Percentiles rank a stretch among this genome's conserved stretches.
Evolutionary conservation across 1,140 invertebrate genomes (phyloP).

Genomic region (Heterodera schachtii): DNA sequence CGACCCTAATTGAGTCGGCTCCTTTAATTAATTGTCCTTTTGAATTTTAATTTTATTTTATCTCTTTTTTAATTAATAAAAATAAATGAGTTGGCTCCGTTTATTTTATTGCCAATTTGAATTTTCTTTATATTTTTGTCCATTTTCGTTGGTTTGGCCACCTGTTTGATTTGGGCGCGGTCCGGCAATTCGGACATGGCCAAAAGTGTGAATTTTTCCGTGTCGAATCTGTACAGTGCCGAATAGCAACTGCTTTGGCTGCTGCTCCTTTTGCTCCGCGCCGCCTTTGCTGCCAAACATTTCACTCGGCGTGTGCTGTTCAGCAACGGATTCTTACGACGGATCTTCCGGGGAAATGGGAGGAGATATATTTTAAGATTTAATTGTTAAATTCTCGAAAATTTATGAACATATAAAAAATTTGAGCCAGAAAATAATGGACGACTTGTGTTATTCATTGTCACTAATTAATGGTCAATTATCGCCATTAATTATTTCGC

Average conservation of each 20-base stretch:
- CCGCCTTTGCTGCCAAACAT: constrained; percentile 7
- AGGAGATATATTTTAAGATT: too few species aligned
- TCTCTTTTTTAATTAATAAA: too few species aligned
- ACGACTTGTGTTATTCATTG: neutral
- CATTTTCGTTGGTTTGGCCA: constrained; percentile 44
- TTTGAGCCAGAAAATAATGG: too few species aligned
- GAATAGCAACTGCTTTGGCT: constrained; percentile 60
- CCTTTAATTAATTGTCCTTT: too few species aligned
- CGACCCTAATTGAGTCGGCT: too few species aligned
- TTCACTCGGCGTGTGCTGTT: constrained; percentile 9
- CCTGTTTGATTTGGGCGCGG: constrained; percentile 68
- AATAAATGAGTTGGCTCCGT: too few species aligned
- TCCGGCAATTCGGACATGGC: constrained; percentile 66
- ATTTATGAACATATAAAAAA: too few species aligned
- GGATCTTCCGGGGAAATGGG: neutral
- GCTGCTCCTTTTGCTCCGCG: neutral
- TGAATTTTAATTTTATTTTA: too few species aligned
- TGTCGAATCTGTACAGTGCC: constrained; percentile 68
- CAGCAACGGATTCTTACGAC: constrained; percentile 6
- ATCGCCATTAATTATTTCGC: neutral
- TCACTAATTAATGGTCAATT: too few species aligned
- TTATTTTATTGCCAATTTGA: too few species aligned
- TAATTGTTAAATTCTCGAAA: too few species aligned
- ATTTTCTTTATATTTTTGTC: too few species aligned
- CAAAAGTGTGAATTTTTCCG: constrained; percentile 63